A percentile compares a stretch with the other conserved stretches of the same genome.
Conservation (phyloP, 2,888 invertebrate species). For the Catocala sponsa region DNA sequence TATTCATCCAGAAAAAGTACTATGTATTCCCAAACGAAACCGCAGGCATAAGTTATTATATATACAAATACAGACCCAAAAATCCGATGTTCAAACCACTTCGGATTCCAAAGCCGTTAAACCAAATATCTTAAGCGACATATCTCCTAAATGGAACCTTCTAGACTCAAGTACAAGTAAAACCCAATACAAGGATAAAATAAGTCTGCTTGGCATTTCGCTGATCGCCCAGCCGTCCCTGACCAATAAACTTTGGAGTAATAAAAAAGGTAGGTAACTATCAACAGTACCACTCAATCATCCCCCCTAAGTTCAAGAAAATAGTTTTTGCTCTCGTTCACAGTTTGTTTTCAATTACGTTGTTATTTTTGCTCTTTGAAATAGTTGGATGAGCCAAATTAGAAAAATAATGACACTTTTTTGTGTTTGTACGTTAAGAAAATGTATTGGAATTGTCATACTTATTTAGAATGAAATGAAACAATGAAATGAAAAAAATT, state of each 20-base stretch:
- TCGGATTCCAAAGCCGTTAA: background rate
- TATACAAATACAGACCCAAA: background rate
- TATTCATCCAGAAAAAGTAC: no score
- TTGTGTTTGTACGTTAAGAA: background rate
- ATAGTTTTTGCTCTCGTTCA: constrained; percentile 13
- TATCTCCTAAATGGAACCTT: background rate
- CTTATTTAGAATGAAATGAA: no score
- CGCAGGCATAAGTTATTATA: no score
- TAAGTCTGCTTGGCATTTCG: background rate
- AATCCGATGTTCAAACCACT: background rate
- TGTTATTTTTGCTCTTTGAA: constrained; percentile 8
- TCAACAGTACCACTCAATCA: constrained; percentile 33
- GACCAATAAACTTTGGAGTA: constrained; percentile 21
- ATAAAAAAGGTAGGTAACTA: constrained; percentile 30
- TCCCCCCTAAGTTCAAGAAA: constrained; percentile 14
- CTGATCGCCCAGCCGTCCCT: constrained; percentile 22
- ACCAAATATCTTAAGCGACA: background rate
- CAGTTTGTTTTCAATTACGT: constrained; percentile 37
- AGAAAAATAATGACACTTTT: background rate
- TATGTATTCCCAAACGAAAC: no score
- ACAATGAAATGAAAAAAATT: no score
- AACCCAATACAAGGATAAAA: constrained; percentile 12
- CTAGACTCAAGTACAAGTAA: background rate
- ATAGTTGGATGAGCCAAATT: constrained; percentile 1
- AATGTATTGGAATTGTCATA: no score